Percentiles rank a stretch among this genome's conserved stretches.
phyloP scores from a whole-genome alignment of 2,888 invertebrate species.

The Gryllus longicercus region DNA sequence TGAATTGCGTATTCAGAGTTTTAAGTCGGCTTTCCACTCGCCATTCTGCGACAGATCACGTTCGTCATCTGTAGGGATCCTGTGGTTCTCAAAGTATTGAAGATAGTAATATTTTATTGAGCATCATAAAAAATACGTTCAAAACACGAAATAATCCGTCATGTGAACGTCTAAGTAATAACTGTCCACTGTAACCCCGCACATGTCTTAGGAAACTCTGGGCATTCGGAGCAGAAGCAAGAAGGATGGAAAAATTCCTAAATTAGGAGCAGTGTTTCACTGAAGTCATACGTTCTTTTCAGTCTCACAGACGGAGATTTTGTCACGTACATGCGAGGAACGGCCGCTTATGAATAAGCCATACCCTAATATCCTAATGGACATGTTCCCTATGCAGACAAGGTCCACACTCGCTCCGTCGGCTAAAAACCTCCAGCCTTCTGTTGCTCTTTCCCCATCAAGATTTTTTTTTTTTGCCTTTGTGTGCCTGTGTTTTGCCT shows the following conservation, averaged over 20 bases:
- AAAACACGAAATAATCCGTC: too few relatives aligned
- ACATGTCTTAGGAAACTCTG: too few relatives aligned
- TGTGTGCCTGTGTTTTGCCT: not conserved
- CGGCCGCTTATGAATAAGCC: conserved; percentile 32
- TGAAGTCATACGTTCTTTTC: too few relatives aligned
- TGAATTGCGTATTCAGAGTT: not conserved
- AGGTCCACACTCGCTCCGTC: not conserved
- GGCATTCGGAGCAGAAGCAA: too few relatives aligned
- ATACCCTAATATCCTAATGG: conserved; percentile 36
- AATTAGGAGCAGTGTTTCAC: too few relatives aligned
- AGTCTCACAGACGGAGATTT: not conserved
- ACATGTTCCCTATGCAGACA: conserved; percentile 18
- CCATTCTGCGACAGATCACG: not conserved
- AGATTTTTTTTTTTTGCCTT: not conserved
- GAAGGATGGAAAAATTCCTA: too few relatives aligned
- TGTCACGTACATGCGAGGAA: conserved; percentile 18
- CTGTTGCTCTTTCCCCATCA: not conserved
- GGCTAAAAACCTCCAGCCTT: not conserved
- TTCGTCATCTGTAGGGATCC: not conserved
- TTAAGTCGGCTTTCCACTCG: not conserved
- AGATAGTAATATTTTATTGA: too few relatives aligned
- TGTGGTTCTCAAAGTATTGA: too few relatives aligned
- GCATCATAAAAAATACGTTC: too few relatives aligned
- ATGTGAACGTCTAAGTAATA: too few relatives aligned
- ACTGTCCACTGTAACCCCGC: too few relatives aligned